Percentiles rank a stretch among this genome's conserved stretches.
Conservation (phyloP, 2,113 vertebrate species). For the Ranitomeya variabilis region DNA sequence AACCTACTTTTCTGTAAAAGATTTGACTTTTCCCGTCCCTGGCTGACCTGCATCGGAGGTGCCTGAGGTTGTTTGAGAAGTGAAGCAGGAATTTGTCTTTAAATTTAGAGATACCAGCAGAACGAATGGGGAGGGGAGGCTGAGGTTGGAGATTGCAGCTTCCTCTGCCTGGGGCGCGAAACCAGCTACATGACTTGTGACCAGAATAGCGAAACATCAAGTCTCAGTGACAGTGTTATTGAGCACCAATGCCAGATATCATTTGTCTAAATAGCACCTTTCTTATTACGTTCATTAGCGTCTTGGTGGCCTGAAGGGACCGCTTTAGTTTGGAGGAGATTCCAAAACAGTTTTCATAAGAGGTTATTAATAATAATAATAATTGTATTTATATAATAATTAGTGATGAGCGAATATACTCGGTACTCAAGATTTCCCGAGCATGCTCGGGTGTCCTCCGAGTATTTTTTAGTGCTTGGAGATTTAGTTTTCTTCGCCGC, state of each 20-base stretch:
- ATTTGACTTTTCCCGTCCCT: constrained; percentile 22
- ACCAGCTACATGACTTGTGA: constrained; percentile 45
- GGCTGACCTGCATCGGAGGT: constrained; percentile 25
- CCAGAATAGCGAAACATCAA: constrained; percentile 29
- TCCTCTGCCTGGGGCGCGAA: constrained; percentile 20
- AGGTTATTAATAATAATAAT: too few relatives aligned
- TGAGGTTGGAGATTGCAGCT: constrained; percentile 28
- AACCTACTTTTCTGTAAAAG: background rate
- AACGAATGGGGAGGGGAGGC: constrained; percentile 15
- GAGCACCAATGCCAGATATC: constrained; percentile 24
- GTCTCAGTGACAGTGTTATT: constrained; percentile 50
- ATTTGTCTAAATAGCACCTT: constrained; percentile 43
- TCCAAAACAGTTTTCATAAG: background rate
- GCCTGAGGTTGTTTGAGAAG: constrained; percentile 45
- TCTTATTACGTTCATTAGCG: constrained; percentile 19
- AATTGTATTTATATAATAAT: too few relatives aligned
- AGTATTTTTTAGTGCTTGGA: too few relatives aligned
- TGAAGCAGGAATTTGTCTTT: constrained; percentile 38
- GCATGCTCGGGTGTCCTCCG: too few relatives aligned
- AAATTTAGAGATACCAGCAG: constrained; percentile 37
- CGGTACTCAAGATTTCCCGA: too few relatives aligned
- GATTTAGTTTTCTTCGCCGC: too few relatives aligned
- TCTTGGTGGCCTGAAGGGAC: background rate
- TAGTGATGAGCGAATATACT: too few relatives aligned
- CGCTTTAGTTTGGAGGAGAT: background rate